A percentile compares a stretch with the other conserved stretches of the same genome.
Evolutionary conservation across 2,113 vertebrate species (phyloP).

Genomic region (Silurus asotus): DNA sequence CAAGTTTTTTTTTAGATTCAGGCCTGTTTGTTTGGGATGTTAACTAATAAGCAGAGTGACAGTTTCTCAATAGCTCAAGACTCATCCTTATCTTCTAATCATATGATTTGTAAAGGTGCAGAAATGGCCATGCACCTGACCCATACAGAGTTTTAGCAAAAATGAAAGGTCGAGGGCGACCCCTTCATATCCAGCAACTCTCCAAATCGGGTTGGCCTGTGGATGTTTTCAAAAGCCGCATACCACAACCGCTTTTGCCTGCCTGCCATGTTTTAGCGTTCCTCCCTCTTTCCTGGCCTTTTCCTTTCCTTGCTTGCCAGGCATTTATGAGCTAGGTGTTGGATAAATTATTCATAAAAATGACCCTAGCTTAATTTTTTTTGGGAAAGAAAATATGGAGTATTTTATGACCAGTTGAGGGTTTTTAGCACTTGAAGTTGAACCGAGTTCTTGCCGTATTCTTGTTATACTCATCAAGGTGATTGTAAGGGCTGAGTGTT

Average conservation of each 20-base stretch:
- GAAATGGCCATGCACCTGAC: background rate
- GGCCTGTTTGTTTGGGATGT: background rate
- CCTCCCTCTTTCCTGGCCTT: conserved; percentile 51
- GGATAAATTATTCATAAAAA: conserved; percentile 60
- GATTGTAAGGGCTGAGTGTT: conserved; percentile 8
- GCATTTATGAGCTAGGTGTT: conserved; percentile 58
- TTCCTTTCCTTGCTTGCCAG: conserved; percentile 12
- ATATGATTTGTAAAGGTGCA: background rate
- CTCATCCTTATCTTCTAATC: background rate
- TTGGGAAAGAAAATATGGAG: conserved; percentile 40
- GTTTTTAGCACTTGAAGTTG: conserved; percentile 32
- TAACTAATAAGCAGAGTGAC: background rate
- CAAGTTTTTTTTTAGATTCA: background rate
- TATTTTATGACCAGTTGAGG: conserved; percentile 49
- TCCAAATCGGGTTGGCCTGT: conserved; percentile 47
- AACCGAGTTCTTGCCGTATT: conserved; percentile 42
- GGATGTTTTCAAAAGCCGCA: conserved; percentile 57
- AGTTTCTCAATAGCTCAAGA: background rate
- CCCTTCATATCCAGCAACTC: conserved; percentile 25
- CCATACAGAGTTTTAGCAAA: conserved; percentile 49
- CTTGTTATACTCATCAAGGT: conserved; percentile 41
- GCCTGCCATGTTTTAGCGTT: conserved; percentile 16
- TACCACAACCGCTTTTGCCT: conserved; percentile 44
- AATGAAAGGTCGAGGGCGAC: conserved; percentile 62
- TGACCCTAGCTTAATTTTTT: conserved; percentile 18